Percentiles rank a stretch among this genome's conserved stretches.
Conservation (phyloP, 2,113 vertebrate species). For the Aspiorhynchus laticeps region DNA sequence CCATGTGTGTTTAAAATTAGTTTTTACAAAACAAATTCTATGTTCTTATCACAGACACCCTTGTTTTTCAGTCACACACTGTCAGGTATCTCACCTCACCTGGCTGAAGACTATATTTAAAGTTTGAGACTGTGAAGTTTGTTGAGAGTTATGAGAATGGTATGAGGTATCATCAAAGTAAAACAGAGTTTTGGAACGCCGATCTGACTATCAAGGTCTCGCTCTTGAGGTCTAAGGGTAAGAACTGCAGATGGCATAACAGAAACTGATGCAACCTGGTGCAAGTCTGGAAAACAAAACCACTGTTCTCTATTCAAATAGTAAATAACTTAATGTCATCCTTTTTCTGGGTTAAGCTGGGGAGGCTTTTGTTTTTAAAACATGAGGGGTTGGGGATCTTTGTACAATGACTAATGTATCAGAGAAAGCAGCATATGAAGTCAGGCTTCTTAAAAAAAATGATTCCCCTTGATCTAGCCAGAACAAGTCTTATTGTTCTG, state of each 20-base stretch:
- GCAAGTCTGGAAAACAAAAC: slow-evolving; percentile 51
- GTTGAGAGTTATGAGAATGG: slow-evolving; percentile 1
- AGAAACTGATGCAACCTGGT: slow-evolving; percentile 55
- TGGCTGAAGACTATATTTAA: neutral
- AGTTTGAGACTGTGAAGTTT: neutral
- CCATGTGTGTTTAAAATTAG: neutral
- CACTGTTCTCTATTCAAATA: slow-evolving; percentile 37
- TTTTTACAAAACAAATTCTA: neutral
- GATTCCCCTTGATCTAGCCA: slow-evolving; percentile 30
- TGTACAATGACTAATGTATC: slow-evolving; percentile 43
- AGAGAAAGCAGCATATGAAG: slow-evolving; percentile 13
- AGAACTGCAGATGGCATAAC: slow-evolving; percentile 29
- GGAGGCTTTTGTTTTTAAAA: slow-evolving; percentile 20
- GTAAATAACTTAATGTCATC: slow-evolving; percentile 8
- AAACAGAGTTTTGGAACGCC: slow-evolving; percentile 22
- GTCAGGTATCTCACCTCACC: slow-evolving; percentile 6
- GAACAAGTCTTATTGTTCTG: slow-evolving; percentile 17
- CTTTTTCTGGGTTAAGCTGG: neutral
- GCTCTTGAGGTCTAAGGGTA: slow-evolving; percentile 22
- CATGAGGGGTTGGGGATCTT: slow-evolving; percentile 24
- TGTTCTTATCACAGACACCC: neutral
- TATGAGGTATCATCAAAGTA: slow-evolving; percentile 18
- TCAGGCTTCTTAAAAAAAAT: slow-evolving; percentile 14
- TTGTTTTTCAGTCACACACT: neutral
- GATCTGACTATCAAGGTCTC: slow-evolving; percentile 24